These are phyloP conservation scores for Lycaon pictus DNA, from an alignment of 2,113 vertebrate genomes.

Conservation along the genomic window DNA sequence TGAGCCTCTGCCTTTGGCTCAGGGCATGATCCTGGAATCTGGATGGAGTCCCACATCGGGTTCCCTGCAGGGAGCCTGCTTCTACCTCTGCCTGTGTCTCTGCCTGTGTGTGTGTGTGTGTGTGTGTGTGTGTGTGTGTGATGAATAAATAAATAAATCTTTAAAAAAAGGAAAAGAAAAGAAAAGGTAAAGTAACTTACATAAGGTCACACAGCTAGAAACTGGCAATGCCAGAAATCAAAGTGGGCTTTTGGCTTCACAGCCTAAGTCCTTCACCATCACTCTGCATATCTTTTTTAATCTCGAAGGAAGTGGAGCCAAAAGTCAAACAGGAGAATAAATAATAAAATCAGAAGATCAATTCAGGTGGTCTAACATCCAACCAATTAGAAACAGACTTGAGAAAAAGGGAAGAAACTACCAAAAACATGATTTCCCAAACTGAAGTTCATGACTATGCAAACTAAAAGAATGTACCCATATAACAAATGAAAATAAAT, in stretches of 20 bases:
- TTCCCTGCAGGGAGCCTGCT: too few species aligned
- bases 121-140: too few species aligned
- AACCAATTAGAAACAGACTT: conserved; percentile 6
- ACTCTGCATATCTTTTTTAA: not conserved
- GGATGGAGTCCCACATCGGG: too few species aligned
- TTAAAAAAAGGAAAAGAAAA: too few species aligned
- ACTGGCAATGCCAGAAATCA: not conserved
- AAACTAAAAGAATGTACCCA: not conserved
- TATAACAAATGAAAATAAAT: not conserved
- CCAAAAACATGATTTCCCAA: conserved; percentile 23
- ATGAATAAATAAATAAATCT: too few species aligned
- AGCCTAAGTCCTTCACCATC: not conserved
- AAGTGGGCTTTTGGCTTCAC: not conserved
- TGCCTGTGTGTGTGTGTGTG: too few species aligned
- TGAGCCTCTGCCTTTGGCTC: too few species aligned
- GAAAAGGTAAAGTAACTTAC: not conserved
- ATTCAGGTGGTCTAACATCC: not conserved
- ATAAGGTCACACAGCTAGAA: not conserved
- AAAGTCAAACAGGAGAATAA: conserved; percentile 29
- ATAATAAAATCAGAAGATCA: conserved; percentile 31
- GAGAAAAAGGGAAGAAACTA: conserved; percentile 22
- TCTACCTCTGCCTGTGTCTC: too few species aligned
- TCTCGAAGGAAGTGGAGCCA: not conserved
- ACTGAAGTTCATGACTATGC: not conserved
- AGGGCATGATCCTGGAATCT: too few species aligned